phyloP scores from a whole-genome alignment of 2,113 vertebrate genomes.

The Protobothrops flavoviridis region DNA sequence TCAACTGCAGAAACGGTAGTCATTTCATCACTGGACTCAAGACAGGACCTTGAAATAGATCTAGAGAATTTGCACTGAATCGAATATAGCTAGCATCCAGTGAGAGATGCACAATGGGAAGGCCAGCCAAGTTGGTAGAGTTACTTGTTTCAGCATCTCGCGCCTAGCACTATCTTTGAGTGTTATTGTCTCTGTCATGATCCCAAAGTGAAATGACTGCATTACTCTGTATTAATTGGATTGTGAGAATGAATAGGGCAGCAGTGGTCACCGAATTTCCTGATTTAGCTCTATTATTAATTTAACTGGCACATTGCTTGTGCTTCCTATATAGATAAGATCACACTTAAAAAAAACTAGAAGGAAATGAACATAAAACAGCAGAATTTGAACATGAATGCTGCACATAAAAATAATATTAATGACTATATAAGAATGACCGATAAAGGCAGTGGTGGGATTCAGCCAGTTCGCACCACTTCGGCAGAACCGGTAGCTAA shows the following conservation, averaged over 20 bases:
- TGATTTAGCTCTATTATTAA: neutral
- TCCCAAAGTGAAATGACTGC: neutral
- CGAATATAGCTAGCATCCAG: neutral
- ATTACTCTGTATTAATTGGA: neutral
- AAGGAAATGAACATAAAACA: neutral
- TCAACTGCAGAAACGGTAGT: neutral
- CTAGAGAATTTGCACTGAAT: neutral
- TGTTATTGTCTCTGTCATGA: too few species aligned
- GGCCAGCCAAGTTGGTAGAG: neutral
- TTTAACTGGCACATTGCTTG: neutral
- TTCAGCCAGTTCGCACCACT: too few species aligned
- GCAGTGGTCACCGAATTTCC: neutral
- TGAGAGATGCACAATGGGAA: neutral
- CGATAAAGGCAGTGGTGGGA: too few species aligned
- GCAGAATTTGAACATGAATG: neutral
- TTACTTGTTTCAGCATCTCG: neutral
- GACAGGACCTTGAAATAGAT: neutral
- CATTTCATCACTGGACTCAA: neutral
- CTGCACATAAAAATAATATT: neutral
- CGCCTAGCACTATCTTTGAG: neutral
- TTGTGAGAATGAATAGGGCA: neutral
- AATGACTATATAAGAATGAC: neutral
- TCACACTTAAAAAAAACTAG: neutral
- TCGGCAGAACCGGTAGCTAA: too few species aligned
- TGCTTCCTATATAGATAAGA: neutral